Evolutionary conservation across 2,797 vertebrate species (phyloP).

Genomic region (Syndactyla subalaris): DNA sequence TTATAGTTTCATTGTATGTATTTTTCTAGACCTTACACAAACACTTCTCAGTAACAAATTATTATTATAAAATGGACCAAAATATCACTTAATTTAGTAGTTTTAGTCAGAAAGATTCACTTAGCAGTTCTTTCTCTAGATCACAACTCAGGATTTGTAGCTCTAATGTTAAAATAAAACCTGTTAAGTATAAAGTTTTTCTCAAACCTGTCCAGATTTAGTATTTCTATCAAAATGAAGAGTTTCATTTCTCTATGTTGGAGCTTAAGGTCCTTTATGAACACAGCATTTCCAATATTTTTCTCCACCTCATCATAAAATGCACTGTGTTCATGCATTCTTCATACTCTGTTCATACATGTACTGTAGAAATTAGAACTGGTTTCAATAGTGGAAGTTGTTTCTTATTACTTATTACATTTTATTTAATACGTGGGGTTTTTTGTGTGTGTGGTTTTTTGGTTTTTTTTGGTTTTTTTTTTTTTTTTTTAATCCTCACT

Average conservation of each 20-base stretch:
- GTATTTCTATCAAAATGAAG: neutral
- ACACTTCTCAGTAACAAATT: neutral
- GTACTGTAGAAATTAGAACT: neutral
- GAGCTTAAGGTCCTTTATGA: neutral
- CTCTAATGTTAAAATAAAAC: neutral
- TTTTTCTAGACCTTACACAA: neutral
- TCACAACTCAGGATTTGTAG: neutral
- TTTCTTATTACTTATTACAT: neutral
- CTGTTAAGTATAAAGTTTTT: neutral
- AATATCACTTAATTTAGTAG: neutral
- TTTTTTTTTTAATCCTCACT: neutral
- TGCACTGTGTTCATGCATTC: neutral
- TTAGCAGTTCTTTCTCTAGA: neutral
- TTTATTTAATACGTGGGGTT: neutral
- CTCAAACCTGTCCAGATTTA: neutral
- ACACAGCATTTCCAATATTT: neutral
- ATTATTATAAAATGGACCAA: neutral
- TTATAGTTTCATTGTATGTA: neutral
- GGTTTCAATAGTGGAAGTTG: neutral
- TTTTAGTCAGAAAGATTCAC: neutral
- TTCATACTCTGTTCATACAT: neutral
- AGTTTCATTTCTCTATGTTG: neutral
- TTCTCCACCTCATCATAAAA: neutral
- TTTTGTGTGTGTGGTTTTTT: too few species aligned
- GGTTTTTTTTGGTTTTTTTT: neutral